phyloP scores from a whole-genome alignment of 2,113 vertebrate species.

The Sardina pilchardus region DNA sequence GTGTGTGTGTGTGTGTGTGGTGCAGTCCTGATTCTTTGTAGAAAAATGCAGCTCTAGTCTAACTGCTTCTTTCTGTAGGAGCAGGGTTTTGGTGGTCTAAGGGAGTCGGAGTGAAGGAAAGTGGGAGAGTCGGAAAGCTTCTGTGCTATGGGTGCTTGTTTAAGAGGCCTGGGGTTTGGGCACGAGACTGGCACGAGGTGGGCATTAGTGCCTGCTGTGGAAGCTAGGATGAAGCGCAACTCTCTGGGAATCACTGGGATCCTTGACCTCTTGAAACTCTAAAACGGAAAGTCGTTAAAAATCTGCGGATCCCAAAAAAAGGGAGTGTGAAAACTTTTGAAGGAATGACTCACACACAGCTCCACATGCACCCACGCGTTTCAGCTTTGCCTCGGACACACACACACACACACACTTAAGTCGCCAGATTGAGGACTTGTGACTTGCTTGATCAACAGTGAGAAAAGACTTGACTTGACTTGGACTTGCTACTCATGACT shows the following conservation, averaged over 20 bases:
- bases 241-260: neutral
- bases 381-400: neutral
- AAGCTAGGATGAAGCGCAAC: too few relatives aligned
- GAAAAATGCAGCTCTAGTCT: neutral
- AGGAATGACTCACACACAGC: neutral
- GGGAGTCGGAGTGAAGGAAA: neutral
- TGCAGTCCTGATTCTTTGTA: neutral
- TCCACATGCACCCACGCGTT: slow-evolving; percentile 12
- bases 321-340: too few relatives aligned
- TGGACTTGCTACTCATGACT: too few relatives aligned
- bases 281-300: neutral
- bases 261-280: neutral
- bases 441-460: too few relatives aligned
- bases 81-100: neutral
- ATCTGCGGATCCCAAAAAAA: too few relatives aligned
- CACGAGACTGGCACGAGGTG: too few relatives aligned
- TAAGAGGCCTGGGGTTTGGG: too few relatives aligned
- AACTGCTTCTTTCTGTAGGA: neutral
- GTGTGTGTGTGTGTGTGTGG: slow-evolving; percentile 6
- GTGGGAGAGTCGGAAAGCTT: neutral
- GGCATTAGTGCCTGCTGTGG: too few relatives aligned
- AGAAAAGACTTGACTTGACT: too few relatives aligned
- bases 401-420: neutral
- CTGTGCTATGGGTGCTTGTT: too few relatives aligned
- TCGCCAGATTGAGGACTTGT: too few relatives aligned